Evolutionary conservation across 2,888 invertebrate genomes (phyloP), one percentile per base, ranked within the genome.

Genomic region (Eurytoma adleriae): DNA sequence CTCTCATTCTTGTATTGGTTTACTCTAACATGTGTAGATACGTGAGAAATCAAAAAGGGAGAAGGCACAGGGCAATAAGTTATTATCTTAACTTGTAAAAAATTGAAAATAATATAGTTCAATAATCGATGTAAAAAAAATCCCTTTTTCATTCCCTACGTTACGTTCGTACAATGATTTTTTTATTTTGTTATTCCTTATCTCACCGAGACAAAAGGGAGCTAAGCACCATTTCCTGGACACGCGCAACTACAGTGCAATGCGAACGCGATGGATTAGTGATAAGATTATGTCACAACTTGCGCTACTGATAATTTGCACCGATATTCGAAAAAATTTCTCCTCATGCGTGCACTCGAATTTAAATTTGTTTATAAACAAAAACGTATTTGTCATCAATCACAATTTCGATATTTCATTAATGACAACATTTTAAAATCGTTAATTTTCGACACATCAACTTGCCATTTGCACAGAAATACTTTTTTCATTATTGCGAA

Each of bases 41-140:
- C 50, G 59, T 81, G 61, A 73, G 81, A 82, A 73, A 84, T 82
- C 80, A 76, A 83, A 78, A 85, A 85, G 84, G 85, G 85, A 87
- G 84, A 88, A 89, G 88, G 88, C 88, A 88, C 88, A 84, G 84
- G 85, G 84, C 84, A 87, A 84, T 86, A 79, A 69, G 52, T 79
- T 69, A 20, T 74, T 48, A n/a, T 78, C 20, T 20, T 30, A 52
- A 52, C 62, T 70, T 14, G 56, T 24, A 69, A 24, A 20, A 40
- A 20, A 40, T 40, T 40, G 4, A 40, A 40, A 40, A 40, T 7
- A 69, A 59, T 24, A 59, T 48, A 64, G 48, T 48, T 40, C 48
- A 64, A 18, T 64, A 30, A 76, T 76, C 40, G 59, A 27, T 70
- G 16, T 59, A 73, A 66, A 68, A 61, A 27, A 64, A 16, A 20